These are phyloP conservation scores for Coendou prehensilis DNA, from an alignment of 2,797 vertebrate species.

Conservation along the genomic window DNA sequence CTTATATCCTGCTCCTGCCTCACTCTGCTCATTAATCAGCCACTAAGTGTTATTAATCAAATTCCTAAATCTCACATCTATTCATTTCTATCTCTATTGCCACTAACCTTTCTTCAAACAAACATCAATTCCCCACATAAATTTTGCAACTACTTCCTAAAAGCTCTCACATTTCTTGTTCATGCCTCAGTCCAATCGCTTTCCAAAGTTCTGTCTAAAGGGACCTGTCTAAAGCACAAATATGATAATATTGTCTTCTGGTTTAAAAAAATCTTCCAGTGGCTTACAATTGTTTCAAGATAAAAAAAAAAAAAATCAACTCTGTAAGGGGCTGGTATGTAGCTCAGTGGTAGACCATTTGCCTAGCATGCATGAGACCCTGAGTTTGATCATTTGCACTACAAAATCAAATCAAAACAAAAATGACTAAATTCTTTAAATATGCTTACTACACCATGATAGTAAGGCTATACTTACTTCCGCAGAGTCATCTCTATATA, in stretches of 20 bases:
- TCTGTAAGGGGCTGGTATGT: neutral
- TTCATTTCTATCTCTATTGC: constrained; percentile 9
- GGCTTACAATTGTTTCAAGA: neutral
- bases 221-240: constrained; percentile 20
- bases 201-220: neutral
- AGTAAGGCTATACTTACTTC: neutral
- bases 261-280: neutral
- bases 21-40: neutral
- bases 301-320: constrained; percentile 54
- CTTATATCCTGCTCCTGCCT: neutral
- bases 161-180: constrained; percentile 15
- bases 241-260: neutral
- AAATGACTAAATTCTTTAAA: neutral
- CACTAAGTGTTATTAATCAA: neutral
- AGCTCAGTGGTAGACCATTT: neutral
- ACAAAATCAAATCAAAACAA: neutral
- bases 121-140: neutral
- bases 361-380: neutral
- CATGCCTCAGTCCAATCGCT: neutral
- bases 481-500: constrained; percentile 24
- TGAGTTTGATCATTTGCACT: neutral
- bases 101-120: neutral
- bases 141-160: neutral
- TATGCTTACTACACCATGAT: neutral
- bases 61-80: neutral